Evolutionary conservation across 2,888 invertebrate species (phyloP).

Genomic region (Oegoconia quadripuncta): DNA sequence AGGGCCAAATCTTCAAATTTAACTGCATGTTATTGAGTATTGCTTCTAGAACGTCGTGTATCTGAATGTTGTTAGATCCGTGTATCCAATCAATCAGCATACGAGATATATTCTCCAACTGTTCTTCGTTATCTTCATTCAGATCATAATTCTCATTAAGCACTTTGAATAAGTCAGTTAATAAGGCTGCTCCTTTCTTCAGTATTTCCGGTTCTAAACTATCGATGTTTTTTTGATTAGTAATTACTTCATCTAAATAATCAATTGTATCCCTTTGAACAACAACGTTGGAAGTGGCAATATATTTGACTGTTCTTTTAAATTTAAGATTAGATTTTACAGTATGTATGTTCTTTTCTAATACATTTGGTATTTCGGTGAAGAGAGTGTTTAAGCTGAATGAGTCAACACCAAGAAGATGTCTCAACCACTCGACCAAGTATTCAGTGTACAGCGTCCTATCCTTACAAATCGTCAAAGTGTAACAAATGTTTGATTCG

Average conservation of each 20-base stretch:
- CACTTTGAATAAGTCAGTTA: conserved; percentile 30
- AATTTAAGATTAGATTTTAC: conserved; percentile 35
- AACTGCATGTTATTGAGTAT: conserved; percentile 37
- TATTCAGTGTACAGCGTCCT: conserved; percentile 38
- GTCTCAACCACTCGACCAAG: conserved; percentile 37
- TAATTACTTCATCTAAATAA: conserved; percentile 43
- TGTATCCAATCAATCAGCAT: conserved; percentile 20
- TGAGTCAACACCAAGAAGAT: conserved; percentile 26
- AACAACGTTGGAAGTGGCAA: conserved; percentile 24
- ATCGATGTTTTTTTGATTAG: conserved; percentile 29
- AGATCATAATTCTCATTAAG: conserved; percentile 39
- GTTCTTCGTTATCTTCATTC: conserved; percentile 28
- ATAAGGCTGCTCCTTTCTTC: conserved; percentile 25
- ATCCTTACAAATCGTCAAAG: conserved; percentile 37
- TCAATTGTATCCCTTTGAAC: conserved; percentile 42
- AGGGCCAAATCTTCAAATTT: conserved; percentile 41
- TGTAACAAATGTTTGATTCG: conserved; percentile 34
- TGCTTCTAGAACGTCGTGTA: conserved; percentile 23
- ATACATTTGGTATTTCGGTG: conserved; percentile 23
- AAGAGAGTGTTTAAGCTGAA: conserved; percentile 31
- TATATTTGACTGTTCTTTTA: conserved; percentile 27
- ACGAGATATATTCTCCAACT: conserved; percentile 31
- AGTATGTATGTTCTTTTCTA: conserved; percentile 29
- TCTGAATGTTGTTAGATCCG: conserved; percentile 1
- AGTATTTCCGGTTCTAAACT: conserved; percentile 26